Evolutionary conservation across 2,113 vertebrate species (phyloP), one percentile per base, ranked within the genome.

Genomic region (Rhagologus leucostigma): DNA sequence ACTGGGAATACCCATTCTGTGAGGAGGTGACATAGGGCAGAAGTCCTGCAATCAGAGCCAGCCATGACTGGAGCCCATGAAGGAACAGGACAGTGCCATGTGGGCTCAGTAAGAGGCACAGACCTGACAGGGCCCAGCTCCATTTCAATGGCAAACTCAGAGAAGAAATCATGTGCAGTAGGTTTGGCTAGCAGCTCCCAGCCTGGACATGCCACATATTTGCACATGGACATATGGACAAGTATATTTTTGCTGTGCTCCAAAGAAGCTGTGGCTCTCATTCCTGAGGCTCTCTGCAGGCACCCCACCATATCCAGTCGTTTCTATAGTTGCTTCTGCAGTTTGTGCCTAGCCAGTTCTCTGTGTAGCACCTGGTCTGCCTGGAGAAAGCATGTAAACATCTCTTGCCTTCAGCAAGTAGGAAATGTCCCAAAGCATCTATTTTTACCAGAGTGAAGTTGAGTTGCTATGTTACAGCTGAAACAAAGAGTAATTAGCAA

Each of bases 401-500:
- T 46, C 32, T 93, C 64, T 81, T 90, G 73, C 47, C 79, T 78
- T 76, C 60, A 90, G 46, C 52, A 57, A 91, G 49, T 94, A 92
- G 93, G 83, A 97, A 96, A 82, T 77, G 70, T 91, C 84, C 87
- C 55, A 84, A 84, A 93, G 24, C 39, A 81, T 90, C 91, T 97
- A 88, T 97, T 96, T 97, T 97, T 96, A 93, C 37, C 80, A 23
- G 65, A 84, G 68, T 68, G 83, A 68, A 88, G 53, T 29, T n/a
- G 55, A 77, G 74, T 93, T 84, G 82, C 88, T 70, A 73, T 29
- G 70, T 74, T 95, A 92, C 47, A 37, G 55, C 35, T 2, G 23
- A 91, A 97, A 97, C 96, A 97, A 96, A 97, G 92, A 92, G 85
- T 87, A 96, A 90, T 97, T 94, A 96, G 78, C 50, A 94, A 95